Evolutionary conservation across 2,888 invertebrate species (phyloP).

Genomic region (Nebria salina): DNA sequence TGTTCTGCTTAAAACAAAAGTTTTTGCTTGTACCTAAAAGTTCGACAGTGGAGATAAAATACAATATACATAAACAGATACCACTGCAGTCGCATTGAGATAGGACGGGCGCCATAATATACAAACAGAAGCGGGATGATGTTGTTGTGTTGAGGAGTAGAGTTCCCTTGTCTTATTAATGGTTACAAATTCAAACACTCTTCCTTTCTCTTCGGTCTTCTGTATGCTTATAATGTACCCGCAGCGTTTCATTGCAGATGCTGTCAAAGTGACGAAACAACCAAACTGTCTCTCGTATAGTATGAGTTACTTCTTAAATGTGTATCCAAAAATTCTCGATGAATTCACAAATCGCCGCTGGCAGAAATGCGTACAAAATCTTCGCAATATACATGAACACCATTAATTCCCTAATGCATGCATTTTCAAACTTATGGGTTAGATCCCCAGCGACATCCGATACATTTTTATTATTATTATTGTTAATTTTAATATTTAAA

Average conservation of each 20-base stretch:
- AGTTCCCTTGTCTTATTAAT: conserved; percentile 38
- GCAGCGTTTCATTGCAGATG: conserved; percentile 37
- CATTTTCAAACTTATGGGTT: too few relatives aligned
- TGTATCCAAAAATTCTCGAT: conserved; percentile 28
- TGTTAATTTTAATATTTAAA: too few relatives aligned
- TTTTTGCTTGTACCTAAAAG: neutral
- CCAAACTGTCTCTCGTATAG: conserved; percentile 28
- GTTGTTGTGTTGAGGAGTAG: conserved; percentile 2
- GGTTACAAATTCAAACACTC: conserved; percentile 40
- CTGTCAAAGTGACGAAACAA: conserved; percentile 41
- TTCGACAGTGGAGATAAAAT: conserved; percentile 1
- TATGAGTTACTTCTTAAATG: conserved; percentile 27
- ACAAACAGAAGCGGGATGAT: neutral
- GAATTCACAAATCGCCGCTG: conserved; percentile 24
- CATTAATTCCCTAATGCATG: too few relatives aligned
- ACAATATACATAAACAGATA: neutral
- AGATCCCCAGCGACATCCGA: too few relatives aligned
- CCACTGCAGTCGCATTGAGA: neutral
- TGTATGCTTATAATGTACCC: conserved; percentile 16
- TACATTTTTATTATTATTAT: too few relatives aligned
- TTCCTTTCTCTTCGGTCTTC: conserved; percentile 12
- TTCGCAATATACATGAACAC: too few relatives aligned
- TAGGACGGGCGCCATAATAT: neutral
- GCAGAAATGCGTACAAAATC: neutral
- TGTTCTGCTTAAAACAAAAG: neutral